Evolutionary conservation across 2,113 vertebrate genomes (phyloP).

Genomic region (Arenaria interpres): DNA sequence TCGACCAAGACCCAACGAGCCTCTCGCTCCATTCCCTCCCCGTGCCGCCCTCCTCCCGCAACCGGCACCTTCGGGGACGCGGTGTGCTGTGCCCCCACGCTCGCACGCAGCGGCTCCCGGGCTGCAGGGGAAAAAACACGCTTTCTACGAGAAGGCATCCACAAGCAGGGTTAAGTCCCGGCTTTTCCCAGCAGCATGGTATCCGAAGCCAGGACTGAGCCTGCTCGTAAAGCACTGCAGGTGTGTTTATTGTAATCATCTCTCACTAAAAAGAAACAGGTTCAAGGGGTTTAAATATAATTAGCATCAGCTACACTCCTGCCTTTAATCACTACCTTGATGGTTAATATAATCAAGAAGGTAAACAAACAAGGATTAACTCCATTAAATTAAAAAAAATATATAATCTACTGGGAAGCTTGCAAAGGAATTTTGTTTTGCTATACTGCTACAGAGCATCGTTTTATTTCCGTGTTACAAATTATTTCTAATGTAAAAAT

Average conservation of each 20-base stretch:
- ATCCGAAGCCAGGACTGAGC: not conserved
- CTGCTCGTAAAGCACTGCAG: slow-evolving; percentile 65
- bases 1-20: not conserved
- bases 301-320: not conserved
- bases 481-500: not conserved
- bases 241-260: slow-evolving; percentile 75
- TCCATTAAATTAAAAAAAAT: slow-evolving; percentile 1
- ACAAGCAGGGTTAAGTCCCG: not conserved
- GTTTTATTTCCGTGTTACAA: not conserved
- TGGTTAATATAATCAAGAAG: slow-evolving; percentile 15
- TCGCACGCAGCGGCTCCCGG: accelerated
- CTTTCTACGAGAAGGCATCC: not conserved
- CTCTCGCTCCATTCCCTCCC: accelerated
- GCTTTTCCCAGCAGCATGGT: not conserved
- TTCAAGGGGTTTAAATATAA: not conserved
- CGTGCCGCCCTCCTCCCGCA: not conserved
- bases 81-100: not conserved
- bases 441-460: not conserved
- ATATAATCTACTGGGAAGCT: not conserved
- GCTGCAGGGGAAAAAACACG: not conserved
- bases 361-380: slow-evolving; percentile 24
- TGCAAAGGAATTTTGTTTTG: slow-evolving; percentile 18
- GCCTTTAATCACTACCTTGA: slow-evolving; percentile 55
- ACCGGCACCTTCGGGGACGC: no score
- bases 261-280: not conserved